Percentiles rank a stretch among this genome's conserved stretches.
phyloP scores from a whole-genome alignment of 2,888 invertebrate genomes.

The Bhutanitis thaidina region DNA sequence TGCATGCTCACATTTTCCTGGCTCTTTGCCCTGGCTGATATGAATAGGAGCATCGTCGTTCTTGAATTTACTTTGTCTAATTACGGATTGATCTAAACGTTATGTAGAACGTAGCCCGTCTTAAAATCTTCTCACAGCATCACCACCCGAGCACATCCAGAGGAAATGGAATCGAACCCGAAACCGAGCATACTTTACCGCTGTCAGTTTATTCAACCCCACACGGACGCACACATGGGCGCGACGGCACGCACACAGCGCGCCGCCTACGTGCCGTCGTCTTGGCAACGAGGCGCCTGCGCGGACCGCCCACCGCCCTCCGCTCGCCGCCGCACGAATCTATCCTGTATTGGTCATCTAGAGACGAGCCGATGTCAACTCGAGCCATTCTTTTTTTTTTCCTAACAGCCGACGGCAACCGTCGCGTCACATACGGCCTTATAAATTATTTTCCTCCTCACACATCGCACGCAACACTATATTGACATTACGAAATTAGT shows the following conservation, averaged over 20 bases:
- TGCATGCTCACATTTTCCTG: no score
- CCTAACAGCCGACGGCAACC: not conserved
- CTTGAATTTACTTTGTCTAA: no score
- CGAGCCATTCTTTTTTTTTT: not conserved
- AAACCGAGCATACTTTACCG: not conserved
- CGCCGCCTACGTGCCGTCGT: slow-evolving; percentile 78
- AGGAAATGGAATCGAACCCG: slow-evolving; percentile 8
- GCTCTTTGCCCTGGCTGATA: no score
- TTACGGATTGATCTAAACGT: no score
- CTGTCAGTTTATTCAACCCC: slow-evolving; percentile 16
- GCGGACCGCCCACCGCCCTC: slow-evolving; percentile 69
- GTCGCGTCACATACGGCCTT: slow-evolving; percentile 12
- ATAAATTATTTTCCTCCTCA: no score
- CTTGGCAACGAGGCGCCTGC: slow-evolving; percentile 81
- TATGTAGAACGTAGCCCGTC: no score
- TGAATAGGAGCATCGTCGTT: no score
- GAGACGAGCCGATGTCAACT: not conserved
- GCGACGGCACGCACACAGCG: slow-evolving; percentile 44
- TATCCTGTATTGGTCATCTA: slow-evolving; percentile 28
- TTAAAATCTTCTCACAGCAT: no score
- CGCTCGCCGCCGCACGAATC: slow-evolving; percentile 30
- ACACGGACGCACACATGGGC: slow-evolving; percentile 27
- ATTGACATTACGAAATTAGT: no score
- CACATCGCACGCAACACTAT: no score
- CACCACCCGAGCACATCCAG: no score